Base-by-base conservation (phyloP, 2,888 invertebrate genomes). In the Allygus modestus region DNA sequence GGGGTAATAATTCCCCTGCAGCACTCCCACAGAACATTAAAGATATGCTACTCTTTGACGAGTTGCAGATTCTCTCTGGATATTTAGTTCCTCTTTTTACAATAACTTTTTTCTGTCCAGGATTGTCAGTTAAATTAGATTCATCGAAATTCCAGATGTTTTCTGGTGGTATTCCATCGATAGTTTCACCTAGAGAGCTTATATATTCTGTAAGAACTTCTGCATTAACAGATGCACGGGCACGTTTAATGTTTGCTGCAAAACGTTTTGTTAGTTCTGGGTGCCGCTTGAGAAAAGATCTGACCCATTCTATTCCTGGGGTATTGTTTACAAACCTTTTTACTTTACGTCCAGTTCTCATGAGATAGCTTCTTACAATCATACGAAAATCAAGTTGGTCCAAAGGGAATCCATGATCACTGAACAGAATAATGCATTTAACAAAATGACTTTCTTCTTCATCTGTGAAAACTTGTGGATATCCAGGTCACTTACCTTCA, bases 11-110 rank as follows among this genome's bases (percentile, higher is more conserved):
- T 65, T 87, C 84, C 5, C 91, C 91, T 82, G 86, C 87, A 12
- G 90, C 90, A 65, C 89, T 88, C 12, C 88, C 89, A 81, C 89
- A 88, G 84, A 91, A 88, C 91, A 91, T 91, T 1, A 90, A 31
- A 2, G 89, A 31, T 17, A 81, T 61, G 20, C 33, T 73, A 37
- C 82, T 82, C 85, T 90, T 90, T 15, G 88, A 37, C 0, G 87
- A 83, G 82, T 90, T 88, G 82, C 88, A 88, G 12, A 89, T 87
- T 31, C 88, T 65, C 73, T 90, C 89, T 41, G 89, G 88, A 84
- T 90, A 88, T 84, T 89, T 89, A 12, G 83, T 81, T 9, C 89
- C 89, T 82, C 88, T 75, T 81, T 87, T 86, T 17, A 37, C 37
- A 37, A 89, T 86, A 7, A 88, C 87, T 88, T 81, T 87, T 88